Evolutionary conservation across 2,797 vertebrate genomes (phyloP).

Genomic region (Anabas testudineus): DNA sequence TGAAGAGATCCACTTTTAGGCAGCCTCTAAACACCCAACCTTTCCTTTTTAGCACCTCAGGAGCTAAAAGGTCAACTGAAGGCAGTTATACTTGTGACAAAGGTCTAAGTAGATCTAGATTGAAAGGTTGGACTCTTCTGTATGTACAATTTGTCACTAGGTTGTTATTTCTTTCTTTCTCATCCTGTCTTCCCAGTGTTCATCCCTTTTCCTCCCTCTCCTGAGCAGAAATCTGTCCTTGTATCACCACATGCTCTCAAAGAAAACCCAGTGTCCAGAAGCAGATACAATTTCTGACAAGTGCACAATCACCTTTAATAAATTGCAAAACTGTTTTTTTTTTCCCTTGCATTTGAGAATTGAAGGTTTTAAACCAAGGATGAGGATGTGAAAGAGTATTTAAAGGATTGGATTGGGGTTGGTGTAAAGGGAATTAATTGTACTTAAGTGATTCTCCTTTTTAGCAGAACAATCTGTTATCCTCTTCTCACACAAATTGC

Average conservation of each 20-base stretch:
- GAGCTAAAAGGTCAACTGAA: too few relatives aligned
- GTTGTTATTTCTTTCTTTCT: too few relatives aligned
- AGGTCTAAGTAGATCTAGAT: too few relatives aligned
- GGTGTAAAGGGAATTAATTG: conserved; percentile 38
- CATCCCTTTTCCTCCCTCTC: too few relatives aligned
- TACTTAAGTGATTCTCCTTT: conserved; percentile 38
- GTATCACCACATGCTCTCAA: conserved; percentile 36
- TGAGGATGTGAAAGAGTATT: conserved; percentile 18
- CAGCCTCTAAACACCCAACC: too few relatives aligned
- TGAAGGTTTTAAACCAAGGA: not conserved
- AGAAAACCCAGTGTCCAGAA: conserved; percentile 10
- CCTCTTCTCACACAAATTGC: conserved; percentile 26
- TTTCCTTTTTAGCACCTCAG: too few relatives aligned
- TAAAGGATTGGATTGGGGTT: conserved; percentile 11
- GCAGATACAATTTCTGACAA: conserved; percentile 1
- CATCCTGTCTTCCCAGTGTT: too few relatives aligned
- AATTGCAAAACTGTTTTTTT: not conserved
- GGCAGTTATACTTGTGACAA: too few relatives aligned
- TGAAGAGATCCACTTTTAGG: too few relatives aligned
- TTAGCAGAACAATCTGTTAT: conserved; percentile 49
- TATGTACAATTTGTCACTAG: too few relatives aligned
- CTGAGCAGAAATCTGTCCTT: not conserved
- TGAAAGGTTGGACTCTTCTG: too few relatives aligned
- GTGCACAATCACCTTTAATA: conserved; percentile 7
- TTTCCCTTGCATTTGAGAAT: not conserved